A percentile compares a stretch with the other conserved stretches of the same genome.
Conservation (phyloP, 2,797 vertebrate genomes). For the Urosaurus nigricauda region DNA sequence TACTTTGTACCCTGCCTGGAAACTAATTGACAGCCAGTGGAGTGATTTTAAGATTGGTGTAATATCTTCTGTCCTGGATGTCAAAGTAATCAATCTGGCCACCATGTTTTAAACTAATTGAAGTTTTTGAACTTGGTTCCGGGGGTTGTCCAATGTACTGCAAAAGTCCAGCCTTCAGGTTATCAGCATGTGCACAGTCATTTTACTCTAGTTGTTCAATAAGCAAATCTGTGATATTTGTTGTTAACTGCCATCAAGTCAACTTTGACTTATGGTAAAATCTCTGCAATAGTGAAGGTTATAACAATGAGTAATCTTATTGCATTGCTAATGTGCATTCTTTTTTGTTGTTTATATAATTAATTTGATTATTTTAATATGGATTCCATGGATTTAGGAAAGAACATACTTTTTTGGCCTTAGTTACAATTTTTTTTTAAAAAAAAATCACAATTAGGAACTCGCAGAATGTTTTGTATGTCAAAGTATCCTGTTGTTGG, state of each 20-base stretch:
- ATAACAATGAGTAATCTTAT: background rate
- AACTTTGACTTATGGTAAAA: background rate
- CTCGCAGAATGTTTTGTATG: slow-evolving; percentile 21
- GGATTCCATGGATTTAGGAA: background rate
- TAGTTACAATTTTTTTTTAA: background rate
- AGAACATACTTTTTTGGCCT: background rate
- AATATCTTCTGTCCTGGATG: too few relatives aligned
- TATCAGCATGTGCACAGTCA: too few relatives aligned
- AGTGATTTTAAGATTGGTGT: too few relatives aligned
- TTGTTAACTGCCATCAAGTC: too few relatives aligned
- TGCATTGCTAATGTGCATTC: background rate
- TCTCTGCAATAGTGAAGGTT: background rate
- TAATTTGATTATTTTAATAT: slow-evolving; percentile 3
- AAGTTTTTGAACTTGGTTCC: too few relatives aligned
- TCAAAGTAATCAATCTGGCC: too few relatives aligned
- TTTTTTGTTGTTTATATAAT: background rate
- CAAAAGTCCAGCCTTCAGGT: too few relatives aligned
- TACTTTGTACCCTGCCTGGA: too few relatives aligned
- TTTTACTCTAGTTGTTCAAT: background rate
- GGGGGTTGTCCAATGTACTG: too few relatives aligned
- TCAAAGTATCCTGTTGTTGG: slow-evolving; percentile 22
- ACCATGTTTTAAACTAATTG: too few relatives aligned
- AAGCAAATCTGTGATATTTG: background rate
- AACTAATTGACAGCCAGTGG: too few relatives aligned
- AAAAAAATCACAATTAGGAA: background rate